Conservation (phyloP, 2,113 vertebrate genomes). For the Nipponia nippon region DNA sequence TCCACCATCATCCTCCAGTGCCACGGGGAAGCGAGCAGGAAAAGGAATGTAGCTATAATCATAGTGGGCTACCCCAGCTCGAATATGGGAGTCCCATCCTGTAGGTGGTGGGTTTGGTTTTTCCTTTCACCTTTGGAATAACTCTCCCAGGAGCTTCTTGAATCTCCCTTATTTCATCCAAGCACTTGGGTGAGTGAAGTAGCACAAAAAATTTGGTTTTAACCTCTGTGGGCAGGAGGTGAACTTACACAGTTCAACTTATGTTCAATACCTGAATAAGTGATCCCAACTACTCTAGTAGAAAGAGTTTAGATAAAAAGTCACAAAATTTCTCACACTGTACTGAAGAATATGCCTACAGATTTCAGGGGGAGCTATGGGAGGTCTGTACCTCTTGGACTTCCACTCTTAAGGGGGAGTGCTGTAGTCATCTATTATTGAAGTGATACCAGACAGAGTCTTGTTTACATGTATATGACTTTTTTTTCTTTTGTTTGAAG, state of each 20-base stretch:
- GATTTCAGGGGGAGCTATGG: neutral
- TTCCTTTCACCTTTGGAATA: neutral
- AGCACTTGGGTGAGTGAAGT: neutral
- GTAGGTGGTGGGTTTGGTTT: neutral
- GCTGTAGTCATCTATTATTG: neutral
- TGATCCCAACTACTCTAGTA: neutral
- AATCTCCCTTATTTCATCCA: neutral
- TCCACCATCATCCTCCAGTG: neutral
- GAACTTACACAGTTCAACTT: neutral
- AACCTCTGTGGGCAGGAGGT: accelerated
- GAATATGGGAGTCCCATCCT: neutral
- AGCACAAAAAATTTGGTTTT: neutral
- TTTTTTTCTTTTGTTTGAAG: neutral
- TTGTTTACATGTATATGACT: neutral
- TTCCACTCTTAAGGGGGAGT: accelerated
- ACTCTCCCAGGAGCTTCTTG: neutral
- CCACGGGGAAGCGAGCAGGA: neutral
- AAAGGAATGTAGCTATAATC: neutral
- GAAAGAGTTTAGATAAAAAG: neutral
- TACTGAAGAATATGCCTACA: neutral
- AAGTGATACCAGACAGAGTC: neutral
- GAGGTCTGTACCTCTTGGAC: neutral
- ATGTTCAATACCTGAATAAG: neutral
- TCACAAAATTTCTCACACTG: neutral
- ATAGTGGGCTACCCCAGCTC: neutral